A percentile compares a stretch with the other conserved stretches of the same genome.
Evolutionary conservation across 2,797 vertebrate genomes (phyloP).

Genomic region (Adelosebastes latens): DNA sequence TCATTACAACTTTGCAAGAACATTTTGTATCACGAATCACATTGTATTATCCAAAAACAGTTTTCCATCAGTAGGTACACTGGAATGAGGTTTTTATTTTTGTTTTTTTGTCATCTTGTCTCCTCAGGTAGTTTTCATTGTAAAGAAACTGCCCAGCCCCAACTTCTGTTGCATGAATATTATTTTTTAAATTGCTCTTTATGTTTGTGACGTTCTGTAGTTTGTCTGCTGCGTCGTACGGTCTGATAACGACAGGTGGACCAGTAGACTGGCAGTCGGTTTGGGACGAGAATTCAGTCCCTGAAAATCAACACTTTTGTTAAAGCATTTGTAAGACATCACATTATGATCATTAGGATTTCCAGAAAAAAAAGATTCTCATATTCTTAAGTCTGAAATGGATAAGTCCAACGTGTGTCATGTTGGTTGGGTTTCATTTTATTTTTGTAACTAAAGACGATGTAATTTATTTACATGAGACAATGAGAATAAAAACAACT

Average conservation of each 20-base stretch:
- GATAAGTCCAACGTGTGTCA: conserved; percentile 30
- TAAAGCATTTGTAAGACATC: conserved; percentile 36
- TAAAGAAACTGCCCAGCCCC: conserved; percentile 15
- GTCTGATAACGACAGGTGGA: background rate
- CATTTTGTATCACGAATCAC: conserved; percentile 8
- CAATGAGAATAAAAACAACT: conserved; percentile 78
- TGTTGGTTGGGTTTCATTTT: conserved; percentile 64
- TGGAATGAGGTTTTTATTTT: conserved; percentile 25
- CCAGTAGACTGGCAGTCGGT: background rate
- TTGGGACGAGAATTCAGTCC: background rate
- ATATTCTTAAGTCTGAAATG: conserved; percentile 41
- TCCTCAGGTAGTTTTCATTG: conserved; percentile 20
- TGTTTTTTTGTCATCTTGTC: background rate
- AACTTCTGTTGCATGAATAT: conserved; percentile 13
- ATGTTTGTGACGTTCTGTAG: conserved; percentile 8
- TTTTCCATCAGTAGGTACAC: conserved; percentile 23
- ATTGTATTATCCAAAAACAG: background rate
- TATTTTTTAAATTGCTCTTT: conserved; percentile 6
- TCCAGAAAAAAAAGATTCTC: conserved; percentile 19
- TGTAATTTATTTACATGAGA: conserved; percentile 79
- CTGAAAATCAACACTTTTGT: conserved; percentile 37
- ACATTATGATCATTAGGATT: background rate
- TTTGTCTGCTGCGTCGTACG: background rate
- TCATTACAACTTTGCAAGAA: conserved; percentile 5
- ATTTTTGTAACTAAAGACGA: conserved; percentile 66